Base-by-base conservation (phyloP, 2,113 vertebrate genomes). In the Ariopsis seemanni region DNA sequence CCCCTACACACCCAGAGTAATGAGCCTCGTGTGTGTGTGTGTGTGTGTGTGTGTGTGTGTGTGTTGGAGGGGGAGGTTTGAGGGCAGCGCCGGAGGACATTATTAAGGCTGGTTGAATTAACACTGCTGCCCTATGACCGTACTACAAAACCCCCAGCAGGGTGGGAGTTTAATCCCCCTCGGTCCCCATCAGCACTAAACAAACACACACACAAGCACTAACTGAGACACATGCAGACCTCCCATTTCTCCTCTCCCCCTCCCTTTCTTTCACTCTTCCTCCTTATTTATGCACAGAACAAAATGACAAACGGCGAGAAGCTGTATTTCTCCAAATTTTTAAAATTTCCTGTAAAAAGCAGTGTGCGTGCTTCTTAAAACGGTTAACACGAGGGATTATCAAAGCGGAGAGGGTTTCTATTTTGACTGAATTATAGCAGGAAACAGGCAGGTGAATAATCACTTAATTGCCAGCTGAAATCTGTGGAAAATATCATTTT, bases 31-130 rank as follows among this genome's bases (percentile, higher is more conserved):
- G 65, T 81, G 84, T 83, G 85, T 17, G 84, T 58, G 83, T 30
- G 48, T 78, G 82, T n/a, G 57, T 86, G 62, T n/a, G 17, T 42
- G 34, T 34, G 34, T 34, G 77, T 87, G 83, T 77, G 80, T 88
- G 82, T 87, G 57, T 83, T 85, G 60, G 71, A 62, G 89, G 88
- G 86, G 87, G 85, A 82, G 84, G 86, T 50, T 20, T 69, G 82
- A 78, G 87, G 82, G 67, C 72, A 86, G 87, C 14, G 62, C 88
- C 86, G 12, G 78, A 63, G 82, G 87, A 89, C 89, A 87, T 90
- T 89, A 89, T 90, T 90, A 90, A 90, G 88, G 85, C 83, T 84
- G 88, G 88, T 85, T 89, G 85, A 90, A 89, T 90, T 90, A 90
- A 89, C 89, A 89, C 83, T 42, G 67, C 87, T 86, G 82, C 74